Percentiles rank a stretch among this genome's conserved stretches.
Evolutionary conservation across 1,140 invertebrate genomes (phyloP).

Genomic region (Scaptomyza hsui): DNA sequence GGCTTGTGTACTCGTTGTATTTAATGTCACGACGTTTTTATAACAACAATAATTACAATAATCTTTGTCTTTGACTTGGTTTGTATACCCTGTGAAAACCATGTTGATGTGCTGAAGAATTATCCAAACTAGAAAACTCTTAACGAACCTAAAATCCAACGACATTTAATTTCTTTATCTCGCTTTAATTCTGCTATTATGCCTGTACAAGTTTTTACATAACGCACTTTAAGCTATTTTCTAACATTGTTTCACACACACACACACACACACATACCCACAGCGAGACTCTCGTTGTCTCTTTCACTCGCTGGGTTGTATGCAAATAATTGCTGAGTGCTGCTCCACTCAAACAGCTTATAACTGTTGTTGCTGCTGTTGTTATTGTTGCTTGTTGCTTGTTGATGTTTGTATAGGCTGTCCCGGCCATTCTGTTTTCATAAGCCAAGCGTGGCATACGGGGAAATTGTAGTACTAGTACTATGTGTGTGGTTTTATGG

Average conservation of each 20-base stretch:
- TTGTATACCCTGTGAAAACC: constrained; percentile 11
- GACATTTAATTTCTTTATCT: too few relatives aligned
- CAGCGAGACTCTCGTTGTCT: not conserved
- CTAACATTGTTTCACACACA: constrained; percentile 57
- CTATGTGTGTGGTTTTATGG: not conserved
- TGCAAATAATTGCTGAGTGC: constrained; percentile 73
- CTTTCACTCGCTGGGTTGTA: constrained; percentile 43
- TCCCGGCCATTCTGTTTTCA: constrained; percentile 56
- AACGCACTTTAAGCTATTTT: constrained; percentile 27
- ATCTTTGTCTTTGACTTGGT: too few relatives aligned
- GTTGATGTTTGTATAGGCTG: constrained; percentile 38
- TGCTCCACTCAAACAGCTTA: constrained; percentile 47
- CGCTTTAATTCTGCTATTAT: not conserved
- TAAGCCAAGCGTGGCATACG: constrained; percentile 47
- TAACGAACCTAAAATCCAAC: too few relatives aligned
- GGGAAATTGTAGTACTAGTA: constrained; percentile 2
- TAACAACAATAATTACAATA: constrained; percentile 52
- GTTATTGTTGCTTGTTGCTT: constrained; percentile 33
- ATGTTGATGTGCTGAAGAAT: too few relatives aligned
- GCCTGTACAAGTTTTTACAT: not conserved
- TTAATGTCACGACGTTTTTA: constrained; percentile 53
- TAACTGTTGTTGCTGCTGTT: constrained; percentile 39
- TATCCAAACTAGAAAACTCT: too few relatives aligned
- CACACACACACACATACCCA: constrained; percentile 17
- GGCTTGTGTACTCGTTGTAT: constrained; percentile 25